Evolutionary conservation across 2,113 vertebrate genomes (phyloP).

Genomic region (Rhinoderma darwinii): DNA sequence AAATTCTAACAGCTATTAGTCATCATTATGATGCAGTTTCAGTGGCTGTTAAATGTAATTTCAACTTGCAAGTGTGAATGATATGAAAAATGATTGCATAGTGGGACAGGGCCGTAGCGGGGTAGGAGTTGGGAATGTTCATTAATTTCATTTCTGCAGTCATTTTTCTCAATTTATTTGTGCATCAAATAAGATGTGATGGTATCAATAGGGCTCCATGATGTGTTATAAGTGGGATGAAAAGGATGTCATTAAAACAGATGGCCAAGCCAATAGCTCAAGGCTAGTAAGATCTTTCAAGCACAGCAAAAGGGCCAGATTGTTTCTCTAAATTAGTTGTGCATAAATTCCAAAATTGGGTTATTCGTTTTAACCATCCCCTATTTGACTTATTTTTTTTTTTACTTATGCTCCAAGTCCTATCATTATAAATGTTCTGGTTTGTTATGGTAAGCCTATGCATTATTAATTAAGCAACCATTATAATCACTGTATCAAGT

Average conservation of each 20-base stretch:
- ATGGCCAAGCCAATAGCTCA: constrained; percentile 13
- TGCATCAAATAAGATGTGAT: constrained; percentile 34
- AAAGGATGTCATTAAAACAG: constrained; percentile 39
- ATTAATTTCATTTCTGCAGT: constrained; percentile 46
- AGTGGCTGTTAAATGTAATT: constrained; percentile 12
- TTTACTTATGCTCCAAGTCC: not conserved
- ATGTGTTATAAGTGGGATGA: constrained; percentile 22
- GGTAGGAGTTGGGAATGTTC: constrained; percentile 26
- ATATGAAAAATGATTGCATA: constrained; percentile 23
- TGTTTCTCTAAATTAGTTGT: not conserved
- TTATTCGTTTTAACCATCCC: not conserved
- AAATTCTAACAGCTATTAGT: constrained; percentile 19
- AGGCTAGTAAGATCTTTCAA: not conserved
- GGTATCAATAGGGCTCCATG: constrained; percentile 13
- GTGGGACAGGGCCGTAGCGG: not conserved
- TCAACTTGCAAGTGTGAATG: constrained; percentile 5
- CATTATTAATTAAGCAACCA: too few species aligned
- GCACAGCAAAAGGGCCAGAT: not conserved
- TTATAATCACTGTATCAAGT: too few species aligned
- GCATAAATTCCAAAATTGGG: not conserved
- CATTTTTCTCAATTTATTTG: constrained; percentile 50
- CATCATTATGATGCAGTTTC: constrained; percentile 18
- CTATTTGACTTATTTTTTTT: not conserved
- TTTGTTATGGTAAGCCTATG: too few species aligned
- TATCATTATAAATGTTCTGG: not conserved